These are phyloP conservation scores for Eupeodes luniger DNA, from an alignment of 2,888 invertebrate species.

Conservation along the genomic window DNA sequence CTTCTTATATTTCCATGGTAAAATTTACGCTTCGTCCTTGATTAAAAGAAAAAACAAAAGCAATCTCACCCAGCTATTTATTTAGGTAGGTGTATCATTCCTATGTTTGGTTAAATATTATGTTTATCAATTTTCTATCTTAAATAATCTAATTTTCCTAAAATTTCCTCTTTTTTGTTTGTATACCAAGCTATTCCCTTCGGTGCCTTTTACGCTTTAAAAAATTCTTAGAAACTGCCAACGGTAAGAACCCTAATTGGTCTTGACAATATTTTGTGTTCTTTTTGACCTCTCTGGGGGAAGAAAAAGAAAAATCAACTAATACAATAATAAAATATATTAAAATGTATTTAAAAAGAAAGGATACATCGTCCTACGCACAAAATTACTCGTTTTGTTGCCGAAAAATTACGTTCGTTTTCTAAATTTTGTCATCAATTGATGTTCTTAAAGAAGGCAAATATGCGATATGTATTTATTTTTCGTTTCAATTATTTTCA, in stretches of 20 bases:
- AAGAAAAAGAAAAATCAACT: neutral
- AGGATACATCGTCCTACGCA: no score
- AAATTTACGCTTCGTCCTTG: neutral
- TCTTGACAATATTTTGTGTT: neutral
- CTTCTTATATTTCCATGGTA: neutral
- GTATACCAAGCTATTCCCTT: neutral
- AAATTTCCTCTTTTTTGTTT: neutral
- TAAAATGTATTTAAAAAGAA: neutral
- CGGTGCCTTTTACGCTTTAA: neutral
- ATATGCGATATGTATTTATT: neutral
- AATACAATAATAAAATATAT: neutral
- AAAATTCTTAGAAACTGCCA: neutral
- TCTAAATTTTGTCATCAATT: no score
- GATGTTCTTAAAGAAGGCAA: neutral
- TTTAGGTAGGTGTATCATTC: neutral
- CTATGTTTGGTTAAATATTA: neutral
- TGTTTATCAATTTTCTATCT: neutral
- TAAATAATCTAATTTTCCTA: neutral
- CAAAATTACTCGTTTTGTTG: no score
- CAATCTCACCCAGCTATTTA: neutral
- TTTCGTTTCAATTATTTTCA: neutral
- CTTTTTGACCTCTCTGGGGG: neutral
- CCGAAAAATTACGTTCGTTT: no score
- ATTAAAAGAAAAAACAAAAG: neutral
- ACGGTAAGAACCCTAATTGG: conserved; percentile 28